These are phyloP conservation scores for Drosophila parthenogenetica DNA, from an alignment of 2,888 invertebrate genomes.

Conservation along the genomic window DNA sequence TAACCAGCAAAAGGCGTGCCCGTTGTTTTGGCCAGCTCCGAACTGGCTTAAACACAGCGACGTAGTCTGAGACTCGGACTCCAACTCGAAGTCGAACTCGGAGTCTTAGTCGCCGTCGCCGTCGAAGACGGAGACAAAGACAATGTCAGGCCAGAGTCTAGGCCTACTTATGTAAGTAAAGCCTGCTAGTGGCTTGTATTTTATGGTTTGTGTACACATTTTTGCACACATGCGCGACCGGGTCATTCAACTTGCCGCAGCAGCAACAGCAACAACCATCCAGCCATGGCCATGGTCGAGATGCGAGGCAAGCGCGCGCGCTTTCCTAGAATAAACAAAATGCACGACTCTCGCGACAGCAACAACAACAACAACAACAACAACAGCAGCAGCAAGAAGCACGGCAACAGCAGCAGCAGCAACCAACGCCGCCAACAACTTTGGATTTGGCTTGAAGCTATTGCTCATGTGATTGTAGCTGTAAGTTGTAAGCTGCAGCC, in stretches of 20 bases:
- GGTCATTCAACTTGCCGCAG: constrained; percentile 81
- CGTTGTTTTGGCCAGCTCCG: constrained; percentile 44
- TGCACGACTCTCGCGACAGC: constrained; percentile 75
- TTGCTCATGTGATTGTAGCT: constrained; percentile 44
- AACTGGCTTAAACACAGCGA: constrained; percentile 12
- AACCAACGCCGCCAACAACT: constrained; percentile 69
- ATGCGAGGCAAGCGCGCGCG: constrained; percentile 58
- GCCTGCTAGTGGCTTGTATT: constrained; percentile 78
- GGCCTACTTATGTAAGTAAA: constrained; percentile 78
- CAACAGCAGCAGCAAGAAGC: constrained; percentile 22
- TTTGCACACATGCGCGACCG: constrained; percentile 82
- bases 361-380: constrained; percentile 22
- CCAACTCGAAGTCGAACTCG: constrained; percentile 12
- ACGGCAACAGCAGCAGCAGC: constrained; percentile 22
- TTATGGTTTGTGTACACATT: constrained; percentile 83
- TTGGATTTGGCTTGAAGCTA: constrained; percentile 51
- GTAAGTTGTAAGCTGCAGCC: constrained; percentile 53
- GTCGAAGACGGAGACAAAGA: constrained; percentile 18
- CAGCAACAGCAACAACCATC: constrained; percentile 41
- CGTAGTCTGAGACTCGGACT: background rate
- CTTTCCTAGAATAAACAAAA: constrained; percentile 79
- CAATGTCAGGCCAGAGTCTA: constrained; percentile 60
- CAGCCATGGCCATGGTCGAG: constrained; percentile 68
- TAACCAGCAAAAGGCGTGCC: constrained; percentile 79
- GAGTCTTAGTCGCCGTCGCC: constrained; percentile 16